Base-by-base conservation (phyloP, 2,797 vertebrate genomes). In the Schizopygopsis malacanthus region DNA sequence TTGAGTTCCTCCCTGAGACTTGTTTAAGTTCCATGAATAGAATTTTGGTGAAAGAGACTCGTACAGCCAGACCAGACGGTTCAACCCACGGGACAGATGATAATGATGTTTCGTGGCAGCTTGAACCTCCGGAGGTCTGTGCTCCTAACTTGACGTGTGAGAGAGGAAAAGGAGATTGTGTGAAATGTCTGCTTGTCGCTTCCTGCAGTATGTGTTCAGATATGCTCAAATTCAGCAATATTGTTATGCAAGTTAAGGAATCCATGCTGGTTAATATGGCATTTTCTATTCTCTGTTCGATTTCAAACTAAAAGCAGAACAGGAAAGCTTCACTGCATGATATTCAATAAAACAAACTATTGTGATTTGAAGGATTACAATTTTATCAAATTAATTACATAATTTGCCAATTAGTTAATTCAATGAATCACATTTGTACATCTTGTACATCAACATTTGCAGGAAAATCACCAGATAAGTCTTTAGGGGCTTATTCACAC, bases 21-120 rank as follows among this genome's bases (percentile, higher is more conserved):
- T 15, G 20, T 80, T 28, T 45, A 88, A 81, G 43, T 15, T 52
- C 85, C 85, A 72, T 86, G 89, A 88, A 92, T 90, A 87, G 89
- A 86, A 69, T 33, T 47, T 84, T 73, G 83, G 81, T 79, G 81
- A 76, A 43, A 0, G 39, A 81, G 67, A 89, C 6, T 2, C 12
- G 54, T 28, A 13, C 16, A 56, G 69, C 47, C 39, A 52, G 45
- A 54, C 47, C 39, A 52, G 45, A 54, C 54, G 73, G 76, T 81
- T 79, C 73, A 81, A 84, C 78, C 84, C 79, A 56, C 54, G 63
- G 81, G 79, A 79, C 76, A 70, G 61, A 50, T 72, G 86, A 86
- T 88, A 91, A 87, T 88, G 89, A 83, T 82, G 75, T 85, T 85
- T 80, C 16, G 25, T 50, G 56, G n/a, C 70, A 83, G 81, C 43